Evolutionary conservation across 2,888 invertebrate genomes (phyloP).

Genomic region (Tribolium freemani): DNA sequence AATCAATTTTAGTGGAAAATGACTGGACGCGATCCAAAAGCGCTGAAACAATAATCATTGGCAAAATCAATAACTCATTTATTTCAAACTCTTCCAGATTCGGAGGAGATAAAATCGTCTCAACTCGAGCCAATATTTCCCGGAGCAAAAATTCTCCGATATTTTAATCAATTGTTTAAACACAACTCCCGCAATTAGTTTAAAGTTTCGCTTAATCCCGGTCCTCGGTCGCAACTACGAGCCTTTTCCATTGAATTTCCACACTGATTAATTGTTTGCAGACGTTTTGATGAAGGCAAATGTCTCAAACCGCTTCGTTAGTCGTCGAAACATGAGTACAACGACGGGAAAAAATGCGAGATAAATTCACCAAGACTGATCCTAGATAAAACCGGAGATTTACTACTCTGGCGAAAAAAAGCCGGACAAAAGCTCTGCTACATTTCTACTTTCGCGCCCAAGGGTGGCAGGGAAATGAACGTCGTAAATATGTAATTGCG

Average conservation of each 20-base stretch:
- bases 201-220: background rate
- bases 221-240: background rate
- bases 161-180: too few species aligned
- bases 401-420: too few species aligned
- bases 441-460: too few species aligned
- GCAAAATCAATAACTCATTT: too few species aligned
- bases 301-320: conserved; percentile 8
- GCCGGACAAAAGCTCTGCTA: too few species aligned
- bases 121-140: too few species aligned
- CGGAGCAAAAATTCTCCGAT: too few species aligned
- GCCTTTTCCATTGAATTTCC: conserved; percentile 18
- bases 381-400: too few species aligned
- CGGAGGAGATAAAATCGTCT: too few species aligned
- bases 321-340: background rate
- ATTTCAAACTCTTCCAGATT: too few species aligned
- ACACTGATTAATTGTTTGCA: conserved; percentile 8
- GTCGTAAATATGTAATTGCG: background rate
- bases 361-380: background rate
- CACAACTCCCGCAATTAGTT: background rate
- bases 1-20: background rate
- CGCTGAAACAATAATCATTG: too few species aligned
- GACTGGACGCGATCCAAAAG: background rate
- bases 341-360: background rate
- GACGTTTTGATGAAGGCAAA: conserved; percentile 7
- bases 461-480: background rate